Evolutionary conservation across 2,888 invertebrate genomes (phyloP), one percentile per base, ranked within the genome.

Genomic region (Suillia variegata): DNA sequence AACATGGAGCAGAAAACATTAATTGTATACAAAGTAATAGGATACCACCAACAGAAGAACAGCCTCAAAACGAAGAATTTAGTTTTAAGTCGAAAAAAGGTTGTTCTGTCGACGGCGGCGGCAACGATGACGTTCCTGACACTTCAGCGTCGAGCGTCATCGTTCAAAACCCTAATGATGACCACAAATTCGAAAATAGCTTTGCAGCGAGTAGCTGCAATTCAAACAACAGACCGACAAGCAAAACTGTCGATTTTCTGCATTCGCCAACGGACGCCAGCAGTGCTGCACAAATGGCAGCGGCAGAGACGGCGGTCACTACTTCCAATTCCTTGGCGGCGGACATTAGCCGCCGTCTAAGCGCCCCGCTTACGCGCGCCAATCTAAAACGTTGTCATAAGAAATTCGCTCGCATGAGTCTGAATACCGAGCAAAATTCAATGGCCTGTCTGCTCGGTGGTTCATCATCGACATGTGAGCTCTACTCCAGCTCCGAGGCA

Each of bases 381-480:
- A 70, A 65, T 53, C 53, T 77, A 3, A 72, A 68, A 56, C 78
- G 73, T 58, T 80, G 74, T 59, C 67, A 68, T 21, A 65, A 64
- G 55, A 69, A 70, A 72, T 70, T 58, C 61, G 65, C 58, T 55
- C 68, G 51, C 64, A 68, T 59, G 60, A 63, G 68, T 31, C 59
- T 66, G 18, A 52, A 55, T 31, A 24, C 13, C 10, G 34, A 50
- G n/a, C 53, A 60, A 15, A 59, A 55, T 24, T 61, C 62, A 17
- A 53, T 63, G 55, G 59, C 60, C 24, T 45, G 54, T 31, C 61
- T 59, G 33, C 58, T 62, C 20, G 65, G 60, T 38, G 65, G 60
- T 38, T 62, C 70, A 8, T 52, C 62, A 38, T 68, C 73, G 4
- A 65, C 66, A 1, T 54, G 55, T 5, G 71, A 71, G 12, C 48